These are phyloP conservation scores for Aldrovandia affinis DNA, from an alignment of 2,797 vertebrate species.

Conservation along the genomic window DNA sequence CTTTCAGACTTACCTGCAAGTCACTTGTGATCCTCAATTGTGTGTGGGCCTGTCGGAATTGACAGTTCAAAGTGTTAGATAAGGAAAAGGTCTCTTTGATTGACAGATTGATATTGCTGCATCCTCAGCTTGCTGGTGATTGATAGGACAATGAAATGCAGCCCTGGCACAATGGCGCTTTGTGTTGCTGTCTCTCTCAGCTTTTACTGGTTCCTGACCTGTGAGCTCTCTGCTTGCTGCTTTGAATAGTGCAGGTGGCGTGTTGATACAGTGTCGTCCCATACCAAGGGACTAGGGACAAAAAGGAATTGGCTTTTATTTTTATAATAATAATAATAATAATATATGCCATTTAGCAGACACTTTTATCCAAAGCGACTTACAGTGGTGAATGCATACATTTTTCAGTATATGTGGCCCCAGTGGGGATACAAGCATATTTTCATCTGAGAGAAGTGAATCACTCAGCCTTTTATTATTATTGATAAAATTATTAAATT, in stretches of 20 bases:
- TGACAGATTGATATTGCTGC: neutral
- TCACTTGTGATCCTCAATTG: neutral
- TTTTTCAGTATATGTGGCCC: no score
- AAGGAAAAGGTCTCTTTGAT: neutral
- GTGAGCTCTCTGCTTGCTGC: conserved; percentile 1
- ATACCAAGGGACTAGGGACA: neutral
- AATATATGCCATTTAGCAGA: no score
- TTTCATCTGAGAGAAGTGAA: no score
- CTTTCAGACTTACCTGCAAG: neutral
- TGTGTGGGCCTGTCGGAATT: conserved; percentile 1
- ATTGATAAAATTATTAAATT: no score
- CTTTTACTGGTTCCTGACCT: neutral
- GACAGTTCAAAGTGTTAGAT: neutral
- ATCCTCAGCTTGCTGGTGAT: neutral
- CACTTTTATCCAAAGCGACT: no score
- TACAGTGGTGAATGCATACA: no score
- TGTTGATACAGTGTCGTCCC: neutral
- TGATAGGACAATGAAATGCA: neutral
- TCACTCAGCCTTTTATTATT: no score
- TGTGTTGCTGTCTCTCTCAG: neutral
- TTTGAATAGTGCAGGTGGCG: neutral
- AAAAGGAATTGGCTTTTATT: no score
- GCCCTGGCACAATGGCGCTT: neutral
- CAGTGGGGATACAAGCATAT: no score
- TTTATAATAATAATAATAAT: no score